These are phyloP conservation scores for Colletes collaris DNA, from an alignment of 2,888 invertebrate species.

Conservation along the genomic window DNA sequence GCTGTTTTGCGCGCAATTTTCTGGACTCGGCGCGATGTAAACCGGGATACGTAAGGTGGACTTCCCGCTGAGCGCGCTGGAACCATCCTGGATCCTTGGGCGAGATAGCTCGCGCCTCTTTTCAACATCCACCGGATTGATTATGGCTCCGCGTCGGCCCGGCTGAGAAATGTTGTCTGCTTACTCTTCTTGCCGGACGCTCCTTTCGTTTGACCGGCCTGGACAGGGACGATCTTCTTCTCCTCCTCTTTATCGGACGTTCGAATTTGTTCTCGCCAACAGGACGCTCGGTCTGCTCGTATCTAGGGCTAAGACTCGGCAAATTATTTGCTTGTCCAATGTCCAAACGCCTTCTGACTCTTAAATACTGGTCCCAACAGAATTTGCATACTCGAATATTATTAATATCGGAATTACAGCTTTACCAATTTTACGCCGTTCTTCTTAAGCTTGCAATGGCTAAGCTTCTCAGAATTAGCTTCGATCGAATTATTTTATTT, in stretches of 20 bases:
- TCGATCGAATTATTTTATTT: too few species aligned
- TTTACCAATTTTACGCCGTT: too few species aligned
- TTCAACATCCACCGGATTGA: conserved; percentile 73
- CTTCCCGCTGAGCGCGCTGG: conserved; percentile 63
- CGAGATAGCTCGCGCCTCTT: conserved; percentile 73
- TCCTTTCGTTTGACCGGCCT: conserved; percentile 49
- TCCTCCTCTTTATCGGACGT: conserved; percentile 62
- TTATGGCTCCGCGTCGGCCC: conserved; percentile 63
- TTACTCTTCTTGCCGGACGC: conserved; percentile 49
- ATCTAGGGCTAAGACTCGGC: too few species aligned
- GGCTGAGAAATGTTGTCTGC: conserved; percentile 67
- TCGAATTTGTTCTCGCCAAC: conserved; percentile 65
- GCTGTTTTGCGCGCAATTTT: conserved; percentile 56
- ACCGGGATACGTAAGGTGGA: conserved; percentile 45
- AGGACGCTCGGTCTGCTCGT: conserved; percentile 16
- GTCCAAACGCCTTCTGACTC: too few species aligned
- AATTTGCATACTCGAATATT: too few species aligned
- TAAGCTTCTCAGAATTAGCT: too few species aligned
- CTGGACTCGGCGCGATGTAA: conserved; percentile 45
- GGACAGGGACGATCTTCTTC: conserved; percentile 62
- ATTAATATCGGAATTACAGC: too few species aligned
- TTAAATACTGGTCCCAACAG: too few species aligned
- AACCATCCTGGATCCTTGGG: conserved; percentile 66
- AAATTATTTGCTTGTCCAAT: too few species aligned
- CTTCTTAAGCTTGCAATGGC: too few species aligned